Evolutionary conservation across 1,140 invertebrate species (phyloP), one percentile per base, ranked within the genome.

Genomic region (Hycleus cichorii): DNA sequence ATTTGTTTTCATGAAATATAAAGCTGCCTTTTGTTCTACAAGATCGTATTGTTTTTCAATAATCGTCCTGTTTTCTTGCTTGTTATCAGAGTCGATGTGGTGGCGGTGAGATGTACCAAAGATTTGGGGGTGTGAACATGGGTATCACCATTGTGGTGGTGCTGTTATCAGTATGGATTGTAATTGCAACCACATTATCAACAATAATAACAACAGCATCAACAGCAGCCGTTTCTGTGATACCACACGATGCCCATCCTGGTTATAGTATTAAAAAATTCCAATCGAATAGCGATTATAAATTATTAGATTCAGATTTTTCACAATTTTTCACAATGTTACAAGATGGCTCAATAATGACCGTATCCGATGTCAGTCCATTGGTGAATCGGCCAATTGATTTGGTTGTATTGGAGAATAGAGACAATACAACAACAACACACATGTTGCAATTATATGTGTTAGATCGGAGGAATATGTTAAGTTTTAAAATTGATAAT

Each of bases 281-380:
- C 67, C 73, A 62, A 39, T 60, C 65, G 38, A 74, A 80, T 60
- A 79, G 11, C 11, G 79, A 80, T 39, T 89, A 84, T 70, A 82
- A 80, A 12, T 75, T 90, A 9, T 71, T 91, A 62, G 86, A 91
- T 60, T 89, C 83, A 18, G 88, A 84, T 45, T 90, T 83, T 71
- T 87, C 87, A 8, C 82, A 88, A 48, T 93, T 86, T 69, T 95
- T 95, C 71, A 87, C 91, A 1, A 83, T 94, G 32, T 80, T 95
- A n/a, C 83, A 88, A 48, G 87, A 92, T 73, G 92, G 91, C 24
- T 81, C 93, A 44, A 83, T 95, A 6, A 94, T 94, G 90, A 93
- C 90, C 11, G 93, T 90, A 2, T 83, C 88, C 2, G 89, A 92
- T 64, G 76, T 93, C 3, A 81, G 82, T 24, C 86, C 89, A 3